These are phyloP conservation scores for Clarias pachynema DNA, from an alignment of 2,797 vertebrate genomes.

Conservation along the genomic window DNA sequence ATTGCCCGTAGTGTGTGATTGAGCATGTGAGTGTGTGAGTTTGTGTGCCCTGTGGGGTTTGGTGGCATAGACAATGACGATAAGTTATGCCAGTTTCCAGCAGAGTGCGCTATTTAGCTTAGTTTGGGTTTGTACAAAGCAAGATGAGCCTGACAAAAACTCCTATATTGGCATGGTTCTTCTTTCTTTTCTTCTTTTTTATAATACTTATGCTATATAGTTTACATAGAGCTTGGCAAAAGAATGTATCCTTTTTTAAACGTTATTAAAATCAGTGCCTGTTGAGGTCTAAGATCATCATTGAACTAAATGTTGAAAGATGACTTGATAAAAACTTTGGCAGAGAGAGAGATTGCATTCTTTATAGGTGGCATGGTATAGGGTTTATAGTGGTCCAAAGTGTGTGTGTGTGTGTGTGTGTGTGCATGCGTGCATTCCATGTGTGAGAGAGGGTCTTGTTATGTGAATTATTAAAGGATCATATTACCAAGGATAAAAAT, in stretches of 20 bases:
- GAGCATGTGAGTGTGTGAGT: too few species aligned
- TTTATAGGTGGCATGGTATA: too few species aligned
- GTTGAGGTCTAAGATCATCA: neutral
- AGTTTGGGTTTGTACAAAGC: neutral
- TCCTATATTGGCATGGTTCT: too few species aligned
- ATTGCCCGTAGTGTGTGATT: too few species aligned
- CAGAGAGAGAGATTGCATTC: too few species aligned
- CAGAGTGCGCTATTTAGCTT: constrained; percentile 18
- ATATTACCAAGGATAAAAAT: too few species aligned
- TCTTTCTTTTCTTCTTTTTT: too few species aligned
- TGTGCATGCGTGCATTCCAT: neutral
- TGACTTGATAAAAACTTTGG: neutral
- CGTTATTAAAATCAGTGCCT: neutral
- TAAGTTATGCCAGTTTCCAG: constrained; percentile 10
- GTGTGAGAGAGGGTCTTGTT: neutral
- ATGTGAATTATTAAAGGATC: neutral
- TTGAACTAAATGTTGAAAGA: neutral
- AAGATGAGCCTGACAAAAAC: neutral
- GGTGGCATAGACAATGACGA: too few species aligned
- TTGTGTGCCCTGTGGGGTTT: too few species aligned
- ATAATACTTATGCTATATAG: neutral
- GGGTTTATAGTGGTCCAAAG: too few species aligned
- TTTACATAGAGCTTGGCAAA: neutral
- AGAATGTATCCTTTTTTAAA: neutral
- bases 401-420: neutral